Base-by-base conservation (phyloP, 2,113 vertebrate species). In the Meles meles region DNA sequence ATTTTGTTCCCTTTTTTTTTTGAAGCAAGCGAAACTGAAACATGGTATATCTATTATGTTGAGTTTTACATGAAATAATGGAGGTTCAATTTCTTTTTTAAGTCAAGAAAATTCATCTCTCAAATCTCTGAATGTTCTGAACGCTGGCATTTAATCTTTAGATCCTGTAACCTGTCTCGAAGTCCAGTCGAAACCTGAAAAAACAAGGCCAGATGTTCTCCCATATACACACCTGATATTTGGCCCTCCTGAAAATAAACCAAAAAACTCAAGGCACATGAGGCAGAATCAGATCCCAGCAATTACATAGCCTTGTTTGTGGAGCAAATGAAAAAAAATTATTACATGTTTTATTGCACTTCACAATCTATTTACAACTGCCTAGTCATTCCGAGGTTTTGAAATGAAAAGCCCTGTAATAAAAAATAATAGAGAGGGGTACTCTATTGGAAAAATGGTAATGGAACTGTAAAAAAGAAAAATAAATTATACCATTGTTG, bases 301-400 rank as follows among this genome's bases (percentile, higher is more conserved):
- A 86, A 82, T 79, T 83, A 11, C 18, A 14, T 4, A 49, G 37
- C 63, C 76, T 88, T 79, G 59, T 97, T 93, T 97, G 72, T 69
- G 89, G 79, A 97, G 49, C 52, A 94, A 97, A 94, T 97, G 97
- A 93, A 93, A 96, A 96, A 96, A 96, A 94, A 91, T 77, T 89
- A 97, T 97, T 93, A 74, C 76, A 63, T 52, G 89, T 84, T 94
- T 97, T 91, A 98, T 93, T 91, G 89, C 18, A 74, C 92, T 92
- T 93, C 93, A 63, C 42, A 87, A 97, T 91, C 95, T 31, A 89
- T 93, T 97, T 91, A 94, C 86, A 83, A 85, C 59, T 34, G 39
- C 52, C 42, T 49, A 80, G 37, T 93, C 72, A 83, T 83, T 82
- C 77, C 6, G 20, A 91, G 85, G 91, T 91, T 97, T 96, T 94